A percentile compares a stretch with the other conserved stretches of the same genome.
phyloP scores from a whole-genome alignment of 2,113 vertebrate species.

The Bagarius yarrelli region DNA sequence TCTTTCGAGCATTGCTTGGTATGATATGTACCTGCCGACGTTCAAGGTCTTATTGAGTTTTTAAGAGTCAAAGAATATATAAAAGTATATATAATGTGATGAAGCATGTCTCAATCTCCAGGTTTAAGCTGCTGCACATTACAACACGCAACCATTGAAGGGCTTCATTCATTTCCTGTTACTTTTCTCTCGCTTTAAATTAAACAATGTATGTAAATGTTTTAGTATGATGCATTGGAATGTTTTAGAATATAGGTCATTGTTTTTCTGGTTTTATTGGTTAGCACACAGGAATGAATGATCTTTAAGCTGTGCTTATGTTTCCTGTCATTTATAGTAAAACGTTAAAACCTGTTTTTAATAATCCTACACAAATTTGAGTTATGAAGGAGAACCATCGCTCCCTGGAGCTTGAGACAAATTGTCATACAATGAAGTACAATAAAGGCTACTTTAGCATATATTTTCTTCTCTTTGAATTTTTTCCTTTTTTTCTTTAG shows the following conservation, averaged over 20 bases:
- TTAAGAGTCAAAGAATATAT: conserved; percentile 64
- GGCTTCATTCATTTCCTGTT: conserved; percentile 44
- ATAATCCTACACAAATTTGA: conserved; percentile 49
- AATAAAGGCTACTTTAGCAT: conserved; percentile 55
- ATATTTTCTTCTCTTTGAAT: conserved; percentile 22
- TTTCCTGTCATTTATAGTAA: conserved; percentile 1
- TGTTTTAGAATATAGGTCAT: background rate
- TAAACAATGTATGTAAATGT: conserved; percentile 44
- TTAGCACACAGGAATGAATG: conserved; percentile 15
- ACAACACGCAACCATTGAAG: conserved; percentile 49
- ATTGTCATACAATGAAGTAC: conserved; percentile 53
- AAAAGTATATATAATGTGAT: conserved; percentile 69
- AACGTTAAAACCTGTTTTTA: conserved; percentile 21
- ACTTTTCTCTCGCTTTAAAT: conserved; percentile 44
- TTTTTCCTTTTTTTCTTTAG: conserved; percentile 61
- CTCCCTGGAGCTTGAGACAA: conserved; percentile 68
- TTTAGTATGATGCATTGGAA: conserved; percentile 14
- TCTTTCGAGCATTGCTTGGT: conserved; percentile 65
- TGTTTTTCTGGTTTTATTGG: conserved; percentile 23
- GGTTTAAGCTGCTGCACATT: conserved; percentile 52
- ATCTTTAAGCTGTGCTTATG: background rate
- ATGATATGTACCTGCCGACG: conserved; percentile 62
- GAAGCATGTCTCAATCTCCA: conserved; percentile 71
- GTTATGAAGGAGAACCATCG: conserved; percentile 59
- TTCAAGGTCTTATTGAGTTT: conserved; percentile 65